phyloP scores from a whole-genome alignment of 92 coral and sea anemone genomes.

The Zoanthus sansibaricus region DNA sequence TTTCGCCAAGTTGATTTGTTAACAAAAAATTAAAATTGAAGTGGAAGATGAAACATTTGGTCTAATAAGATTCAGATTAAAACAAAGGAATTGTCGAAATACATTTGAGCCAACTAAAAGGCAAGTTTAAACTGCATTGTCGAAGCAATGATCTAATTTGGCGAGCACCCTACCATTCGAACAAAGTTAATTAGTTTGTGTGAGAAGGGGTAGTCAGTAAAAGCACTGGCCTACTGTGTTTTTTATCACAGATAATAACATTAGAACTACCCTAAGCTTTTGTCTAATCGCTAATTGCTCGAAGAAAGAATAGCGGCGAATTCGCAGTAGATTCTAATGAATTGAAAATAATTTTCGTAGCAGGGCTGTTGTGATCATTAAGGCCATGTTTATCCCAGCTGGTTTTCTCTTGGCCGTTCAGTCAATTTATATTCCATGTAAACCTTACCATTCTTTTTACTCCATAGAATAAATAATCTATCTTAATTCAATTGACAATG shows the following conservation, averaged over 20 bases:
- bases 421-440: neutral
- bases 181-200: slow-evolving; percentile 20
- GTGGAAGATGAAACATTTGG: neutral
- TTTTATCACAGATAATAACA: slow-evolving; percentile 3
- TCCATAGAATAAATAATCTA: neutral
- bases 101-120: slow-evolving; percentile 9
- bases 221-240: slow-evolving; percentile 15
- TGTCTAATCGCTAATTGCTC: slow-evolving; percentile 38
- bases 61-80: neutral
- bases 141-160: slow-evolving; percentile 25
- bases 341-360: slow-evolving; percentile 38
- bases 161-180: slow-evolving; percentile 6
- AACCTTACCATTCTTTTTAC: too few species aligned
- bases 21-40: too few species aligned
- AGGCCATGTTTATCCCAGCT: slow-evolving; percentile 25
- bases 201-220: neutral
- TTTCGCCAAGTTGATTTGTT: too few species aligned
- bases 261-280: slow-evolving; percentile 14
- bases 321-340: slow-evolving; percentile 40
- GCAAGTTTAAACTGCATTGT: slow-evolving; percentile 19
- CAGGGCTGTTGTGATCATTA: slow-evolving; percentile 39
- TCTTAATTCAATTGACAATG: neutral
- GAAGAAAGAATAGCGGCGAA: slow-evolving; percentile 31
- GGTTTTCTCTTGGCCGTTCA: neutral
- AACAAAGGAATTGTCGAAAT: neutral